These are phyloP conservation scores for Cinclus mexicanus DNA, from an alignment of 2,113 vertebrate genomes.

Conservation along the genomic window DNA sequence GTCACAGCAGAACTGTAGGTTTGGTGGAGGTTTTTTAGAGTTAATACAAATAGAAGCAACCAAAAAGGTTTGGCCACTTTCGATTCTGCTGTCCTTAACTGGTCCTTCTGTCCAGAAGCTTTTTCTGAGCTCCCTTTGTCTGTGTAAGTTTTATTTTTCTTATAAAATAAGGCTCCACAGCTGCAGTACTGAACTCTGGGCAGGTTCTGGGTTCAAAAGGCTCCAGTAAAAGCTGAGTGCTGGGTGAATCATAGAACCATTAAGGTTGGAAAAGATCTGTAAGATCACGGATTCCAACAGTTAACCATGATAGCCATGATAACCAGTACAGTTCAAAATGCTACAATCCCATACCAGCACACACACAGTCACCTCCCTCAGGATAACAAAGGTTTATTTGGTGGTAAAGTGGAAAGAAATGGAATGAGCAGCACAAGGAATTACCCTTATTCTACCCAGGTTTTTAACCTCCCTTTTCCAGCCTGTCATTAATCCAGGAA, in stretches of 20 bases:
- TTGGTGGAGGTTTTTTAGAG: neutral
- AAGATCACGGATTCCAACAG: neutral
- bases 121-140: neutral
- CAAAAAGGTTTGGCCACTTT: neutral
- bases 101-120: neutral
- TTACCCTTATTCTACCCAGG: neutral
- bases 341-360: neutral
- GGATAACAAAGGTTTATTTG: neutral
- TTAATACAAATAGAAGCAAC: neutral
- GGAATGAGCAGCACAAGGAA: neutral
- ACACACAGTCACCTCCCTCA: neutral
- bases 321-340: neutral
- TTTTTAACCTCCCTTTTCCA: neutral
- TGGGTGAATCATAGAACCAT: neutral
- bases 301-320: neutral
- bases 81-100: neutral
- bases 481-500: neutral
- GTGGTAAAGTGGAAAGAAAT: neutral
- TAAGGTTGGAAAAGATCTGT: neutral
- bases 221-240: neutral
- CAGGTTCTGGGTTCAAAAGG: neutral
- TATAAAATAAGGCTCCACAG: neutral
- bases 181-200: neutral
- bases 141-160: neutral
- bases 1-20: rapidly evolving